A percentile compares a stretch with the other conserved stretches of the same genome.
phyloP scores from a whole-genome alignment of 2,113 vertebrate species.

The Charina bottae region DNA sequence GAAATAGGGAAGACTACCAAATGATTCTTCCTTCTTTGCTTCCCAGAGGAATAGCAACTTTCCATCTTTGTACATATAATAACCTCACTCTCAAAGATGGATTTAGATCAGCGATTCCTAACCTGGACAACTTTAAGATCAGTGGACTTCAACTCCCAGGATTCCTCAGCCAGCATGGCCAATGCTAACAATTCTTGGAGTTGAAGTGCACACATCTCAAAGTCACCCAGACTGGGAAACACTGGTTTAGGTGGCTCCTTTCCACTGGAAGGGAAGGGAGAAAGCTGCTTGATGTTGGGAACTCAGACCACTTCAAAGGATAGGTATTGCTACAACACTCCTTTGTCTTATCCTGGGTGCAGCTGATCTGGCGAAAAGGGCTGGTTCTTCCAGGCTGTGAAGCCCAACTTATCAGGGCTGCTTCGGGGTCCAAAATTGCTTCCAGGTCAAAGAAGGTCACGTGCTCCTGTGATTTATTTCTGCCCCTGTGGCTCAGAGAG shows the following conservation, averaged over 20 bases:
- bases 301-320: not conserved
- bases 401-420: not conserved
- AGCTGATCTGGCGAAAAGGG: not conserved
- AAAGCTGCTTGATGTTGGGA: not conserved
- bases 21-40: not conserved
- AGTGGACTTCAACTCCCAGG: no score
- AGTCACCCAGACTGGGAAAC: not conserved
- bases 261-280: not conserved
- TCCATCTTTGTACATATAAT: no score
- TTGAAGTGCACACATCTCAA: not conserved
- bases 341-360: not conserved
- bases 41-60: not conserved
- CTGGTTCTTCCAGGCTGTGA: not conserved
- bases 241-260: not conserved
- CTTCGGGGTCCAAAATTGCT: not conserved
- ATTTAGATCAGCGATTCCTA: no score
- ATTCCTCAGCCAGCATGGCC: no score
- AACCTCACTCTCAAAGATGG: no score
- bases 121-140: no score
- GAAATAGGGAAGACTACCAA: not conserved
- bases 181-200: not conserved
- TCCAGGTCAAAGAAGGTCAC: not conserved
- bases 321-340: not conserved
- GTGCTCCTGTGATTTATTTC: not conserved
- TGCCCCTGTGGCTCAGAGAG: not conserved